A percentile compares a stretch with the other conserved stretches of the same genome.
Evolutionary conservation across 2,888 invertebrate species (phyloP).

Genomic region (Aradus depressus): DNA sequence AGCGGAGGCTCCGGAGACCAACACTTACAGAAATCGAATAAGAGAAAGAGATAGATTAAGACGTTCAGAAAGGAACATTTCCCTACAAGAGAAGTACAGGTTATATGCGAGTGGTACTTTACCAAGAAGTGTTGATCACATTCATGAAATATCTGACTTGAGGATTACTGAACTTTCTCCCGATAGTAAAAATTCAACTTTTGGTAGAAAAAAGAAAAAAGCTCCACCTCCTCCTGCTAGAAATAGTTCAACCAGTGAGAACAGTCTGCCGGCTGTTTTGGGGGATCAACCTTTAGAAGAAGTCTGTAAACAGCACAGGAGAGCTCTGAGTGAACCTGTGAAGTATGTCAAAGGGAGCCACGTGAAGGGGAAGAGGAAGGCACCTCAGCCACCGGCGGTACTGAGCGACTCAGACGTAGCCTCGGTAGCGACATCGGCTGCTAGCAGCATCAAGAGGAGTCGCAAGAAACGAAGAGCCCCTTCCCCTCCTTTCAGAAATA

Average conservation of each 20-base stretch:
- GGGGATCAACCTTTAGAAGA: conserved; percentile 5
- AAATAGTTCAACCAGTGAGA: conserved; percentile 24
- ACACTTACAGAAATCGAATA: conserved; percentile 50
- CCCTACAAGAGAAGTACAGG: conserved; percentile 54
- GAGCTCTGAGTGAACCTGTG: conserved; percentile 51
- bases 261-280: conserved; percentile 30
- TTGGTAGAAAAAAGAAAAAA: conserved; percentile 37
- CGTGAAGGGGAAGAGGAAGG: conserved; percentile 64
- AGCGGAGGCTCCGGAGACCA: conserved; percentile 47
- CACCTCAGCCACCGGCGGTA: conserved; percentile 52
- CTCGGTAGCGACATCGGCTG: conserved; percentile 4
- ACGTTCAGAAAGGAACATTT: conserved; percentile 48
- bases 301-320: conserved; percentile 37
- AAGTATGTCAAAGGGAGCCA: conserved; percentile 49
- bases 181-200: conserved; percentile 25
- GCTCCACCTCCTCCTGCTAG: conserved; percentile 40
- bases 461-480: conserved; percentile 46
- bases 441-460: conserved; percentile 20
- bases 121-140: conserved; percentile 28
- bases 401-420: conserved; percentile 8
- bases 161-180: conserved; percentile 16
- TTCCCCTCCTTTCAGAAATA: conserved; percentile 39
- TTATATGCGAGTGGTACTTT: conserved; percentile 38
- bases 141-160: conserved; percentile 19
- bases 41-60: conserved; percentile 48